A percentile compares a stretch with the other conserved stretches of the same genome.
phyloP scores from a whole-genome alignment of 53 echinoderm and acorn worm species.

The Patiria pectinifera region DNA sequence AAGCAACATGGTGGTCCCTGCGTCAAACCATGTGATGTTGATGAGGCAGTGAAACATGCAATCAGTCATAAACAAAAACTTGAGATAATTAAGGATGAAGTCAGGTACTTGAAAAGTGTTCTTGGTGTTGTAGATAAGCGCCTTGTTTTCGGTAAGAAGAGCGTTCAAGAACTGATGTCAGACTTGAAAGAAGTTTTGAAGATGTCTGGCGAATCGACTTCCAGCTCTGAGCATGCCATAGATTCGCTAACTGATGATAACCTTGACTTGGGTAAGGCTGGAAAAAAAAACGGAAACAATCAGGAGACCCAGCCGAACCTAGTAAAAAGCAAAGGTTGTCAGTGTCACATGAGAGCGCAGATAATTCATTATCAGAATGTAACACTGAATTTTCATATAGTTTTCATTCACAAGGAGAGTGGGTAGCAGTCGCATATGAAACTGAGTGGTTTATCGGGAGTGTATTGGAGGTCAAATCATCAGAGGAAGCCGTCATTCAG shows the following conservation, averaged over 20 bases:
- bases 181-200: constrained; percentile 32
- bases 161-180: neutral
- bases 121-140: constrained; percentile 36
- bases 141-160: constrained; percentile 32
- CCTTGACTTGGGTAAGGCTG: neutral
- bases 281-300: constrained; percentile 12
- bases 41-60: neutral
- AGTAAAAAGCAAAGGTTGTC: neutral
- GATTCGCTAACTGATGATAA: no score
- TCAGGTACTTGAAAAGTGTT: constrained; percentile 31
- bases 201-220: neutral
- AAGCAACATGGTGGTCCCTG: constrained; percentile 52
- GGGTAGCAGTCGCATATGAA: constrained; percentile 70
- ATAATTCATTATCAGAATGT: neutral
- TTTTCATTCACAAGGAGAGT: constrained; percentile 25
- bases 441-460: constrained; percentile 65
- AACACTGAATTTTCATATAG: neutral
- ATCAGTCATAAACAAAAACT: neutral
- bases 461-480: constrained; percentile 27
- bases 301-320: neutral
- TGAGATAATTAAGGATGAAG: constrained; percentile 25
- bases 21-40: constrained; percentile 8
- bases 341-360: neutral
- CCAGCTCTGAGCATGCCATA: no score
- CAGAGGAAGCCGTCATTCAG: constrained; percentile 52